Evolutionary conservation across 2,797 vertebrate genomes (phyloP), one percentile per base, ranked within the genome.

Genomic region (Jordanella pulchra): DNA sequence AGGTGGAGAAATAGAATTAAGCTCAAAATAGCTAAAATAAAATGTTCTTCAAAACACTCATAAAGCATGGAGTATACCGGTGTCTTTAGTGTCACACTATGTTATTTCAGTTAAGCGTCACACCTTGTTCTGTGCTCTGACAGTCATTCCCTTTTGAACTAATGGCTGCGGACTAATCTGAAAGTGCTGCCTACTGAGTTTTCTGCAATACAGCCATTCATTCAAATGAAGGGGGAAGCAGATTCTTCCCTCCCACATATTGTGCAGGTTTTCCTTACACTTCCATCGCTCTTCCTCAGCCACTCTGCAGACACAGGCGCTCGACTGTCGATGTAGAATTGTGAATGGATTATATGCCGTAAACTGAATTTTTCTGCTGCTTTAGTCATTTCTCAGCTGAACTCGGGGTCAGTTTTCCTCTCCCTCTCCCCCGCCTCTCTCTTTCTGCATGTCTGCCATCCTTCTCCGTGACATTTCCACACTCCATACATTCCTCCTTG

Each of bases 381-480:
- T 81, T 71, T n/a, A 68, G 56, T 81, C 53, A 69, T 82, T 80
- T 80, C 65, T 85, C 47, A 44, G 72, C 67, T 58, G 7, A 55
- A 66, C 65, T 55, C 39, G 0, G 18, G 75, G 68, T 75, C 47
- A 12, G 67, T 66, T 74, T 67, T 71, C 61, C 65, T 76, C 56
- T 56, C 30, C 30, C 54, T 77, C 63, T 81, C 66, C 78, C 71
- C 63, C 58, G 21, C 21, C 21, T 61, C 32, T 61, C 32, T 50
- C 56, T 58, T 32, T 74, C 69, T 65, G 47, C 58, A 47, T 18
- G 42, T 60, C 73, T 77, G 75, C 69, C 72, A 74, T 88, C 77
- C 54, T 80, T 80, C 80, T 84, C 73, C 64, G 23, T 85, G 83
- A 88, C 85, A 86, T 85, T 86, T 89, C 65, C 75, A 73, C 84